Conservation (phyloP, 1,140 invertebrate genomes). For the Pachypsylla venusta region DNA sequence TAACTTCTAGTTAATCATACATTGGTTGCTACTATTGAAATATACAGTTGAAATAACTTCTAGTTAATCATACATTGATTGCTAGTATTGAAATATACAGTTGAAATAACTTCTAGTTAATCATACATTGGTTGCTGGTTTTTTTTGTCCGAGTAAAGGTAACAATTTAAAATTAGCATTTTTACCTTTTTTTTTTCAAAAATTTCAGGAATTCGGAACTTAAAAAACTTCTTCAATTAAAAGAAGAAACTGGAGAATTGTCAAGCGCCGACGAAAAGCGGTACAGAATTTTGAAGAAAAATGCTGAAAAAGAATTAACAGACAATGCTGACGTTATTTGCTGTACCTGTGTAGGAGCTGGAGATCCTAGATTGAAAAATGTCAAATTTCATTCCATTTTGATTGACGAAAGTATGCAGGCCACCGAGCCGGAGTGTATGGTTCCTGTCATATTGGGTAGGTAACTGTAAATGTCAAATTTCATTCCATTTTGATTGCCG, state of each 20-base stretch:
- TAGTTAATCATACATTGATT: no score
- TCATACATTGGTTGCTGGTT: no score
- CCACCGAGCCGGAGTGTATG: slow-evolving; percentile 97
- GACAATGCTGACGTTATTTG: slow-evolving; percentile 97
- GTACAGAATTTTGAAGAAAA: slow-evolving; percentile 80
- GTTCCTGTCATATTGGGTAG: slow-evolving; percentile 93
- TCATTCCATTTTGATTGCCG: no score
- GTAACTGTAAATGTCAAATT: slow-evolving; percentile 23
- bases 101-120: no score
- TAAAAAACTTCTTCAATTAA: slow-evolving; percentile 88
- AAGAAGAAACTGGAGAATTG: slow-evolving; percentile 93
- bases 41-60: no score
- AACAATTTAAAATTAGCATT: no score
- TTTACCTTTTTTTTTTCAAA: no score
- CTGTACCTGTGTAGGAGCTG: slow-evolving; percentile 96
- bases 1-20: no score
- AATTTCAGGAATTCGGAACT: slow-evolving; percentile 69
- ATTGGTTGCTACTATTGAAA: no score
- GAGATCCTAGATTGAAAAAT: slow-evolving; percentile 78
- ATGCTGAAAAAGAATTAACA: slow-evolving; percentile 80
- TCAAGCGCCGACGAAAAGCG: slow-evolving; percentile 88
- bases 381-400: slow-evolving; percentile 94
- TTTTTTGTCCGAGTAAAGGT: no score
- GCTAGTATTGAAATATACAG: no score
- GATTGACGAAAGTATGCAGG: slow-evolving; percentile 94